Evolutionary conservation across 1,140 invertebrate species (phyloP).

Genomic region (Trichomalopsis sarcophagae): DNA sequence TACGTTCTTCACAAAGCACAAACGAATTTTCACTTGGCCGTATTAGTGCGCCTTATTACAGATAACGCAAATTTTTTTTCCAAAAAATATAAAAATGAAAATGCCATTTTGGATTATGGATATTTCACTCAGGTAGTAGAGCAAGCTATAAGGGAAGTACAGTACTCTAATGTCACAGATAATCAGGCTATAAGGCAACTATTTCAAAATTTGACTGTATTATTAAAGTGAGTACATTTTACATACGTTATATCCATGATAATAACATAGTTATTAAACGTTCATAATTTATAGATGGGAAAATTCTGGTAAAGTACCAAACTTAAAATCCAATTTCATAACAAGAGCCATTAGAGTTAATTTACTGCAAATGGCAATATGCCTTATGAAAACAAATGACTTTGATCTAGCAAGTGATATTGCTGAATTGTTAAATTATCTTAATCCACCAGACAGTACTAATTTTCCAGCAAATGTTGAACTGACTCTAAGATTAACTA

Average conservation of each 20-base stretch:
- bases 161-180: slow-evolving; percentile 60
- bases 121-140: slow-evolving; percentile 75
- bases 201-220: slow-evolving; percentile 73
- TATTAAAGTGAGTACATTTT: slow-evolving; percentile 69
- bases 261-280: background rate
- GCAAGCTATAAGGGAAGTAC: slow-evolving; percentile 69
- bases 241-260: background rate
- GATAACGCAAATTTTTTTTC: slow-evolving; percentile 74
- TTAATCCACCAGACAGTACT: slow-evolving; percentile 66
- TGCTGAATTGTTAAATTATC: slow-evolving; percentile 70
- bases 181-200: slow-evolving; percentile 62
- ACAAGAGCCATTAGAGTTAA: slow-evolving; percentile 73
- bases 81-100: slow-evolving; percentile 73
- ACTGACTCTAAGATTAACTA: slow-evolving; percentile 79
- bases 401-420: slow-evolving; percentile 72
- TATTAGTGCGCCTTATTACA: slow-evolving; percentile 72
- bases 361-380: slow-evolving; percentile 71
- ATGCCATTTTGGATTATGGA: slow-evolving; percentile 67
- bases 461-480: slow-evolving; percentile 69
- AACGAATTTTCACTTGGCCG: slow-evolving; percentile 72
- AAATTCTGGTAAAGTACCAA: slow-evolving; percentile 67
- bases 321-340: slow-evolving; percentile 71
- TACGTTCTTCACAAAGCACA: slow-evolving; percentile 69
- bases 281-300: slow-evolving; percentile 71
- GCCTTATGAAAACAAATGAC: slow-evolving; percentile 66